A percentile compares a stretch with the other conserved stretches of the same genome.
Evolutionary conservation across 2,797 vertebrate species (phyloP).

Genomic region (Phoeniculus purpureus): DNA sequence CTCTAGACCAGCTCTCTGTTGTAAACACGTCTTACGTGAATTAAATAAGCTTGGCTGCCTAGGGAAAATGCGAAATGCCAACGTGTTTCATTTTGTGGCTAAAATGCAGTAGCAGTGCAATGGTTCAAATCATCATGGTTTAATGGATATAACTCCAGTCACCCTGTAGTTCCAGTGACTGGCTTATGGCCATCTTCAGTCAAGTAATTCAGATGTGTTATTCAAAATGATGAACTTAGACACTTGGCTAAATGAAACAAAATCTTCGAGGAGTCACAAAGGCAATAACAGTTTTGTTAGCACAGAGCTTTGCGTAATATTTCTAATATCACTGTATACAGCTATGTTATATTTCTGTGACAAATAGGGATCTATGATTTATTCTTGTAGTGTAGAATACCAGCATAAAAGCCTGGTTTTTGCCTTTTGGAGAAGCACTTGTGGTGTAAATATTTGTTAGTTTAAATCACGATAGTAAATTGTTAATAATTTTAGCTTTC

Average conservation of each 20-base stretch:
- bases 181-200: neutral
- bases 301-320: neutral
- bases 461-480: neutral
- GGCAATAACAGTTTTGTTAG: neutral
- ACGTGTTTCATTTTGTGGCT: neutral
- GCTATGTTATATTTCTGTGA: too few species aligned
- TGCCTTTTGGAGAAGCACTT: neutral
- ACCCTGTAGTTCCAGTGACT: neutral
- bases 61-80: neutral
- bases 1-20: neutral
- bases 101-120: neutral
- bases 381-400: neutral
- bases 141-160: neutral
- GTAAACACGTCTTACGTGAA: neutral
- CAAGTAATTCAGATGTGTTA: neutral
- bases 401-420: neutral
- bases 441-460: neutral
- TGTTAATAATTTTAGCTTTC: neutral
- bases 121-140: neutral
- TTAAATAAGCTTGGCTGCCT: neutral
- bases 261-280: neutral
- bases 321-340: neutral
- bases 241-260: neutral
- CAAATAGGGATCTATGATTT: neutral
- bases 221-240: neutral